These are phyloP conservation scores for Melanotaenia trifasciata DNA, from an alignment of 2,797 vertebrate genomes.

Conservation along the genomic window DNA sequence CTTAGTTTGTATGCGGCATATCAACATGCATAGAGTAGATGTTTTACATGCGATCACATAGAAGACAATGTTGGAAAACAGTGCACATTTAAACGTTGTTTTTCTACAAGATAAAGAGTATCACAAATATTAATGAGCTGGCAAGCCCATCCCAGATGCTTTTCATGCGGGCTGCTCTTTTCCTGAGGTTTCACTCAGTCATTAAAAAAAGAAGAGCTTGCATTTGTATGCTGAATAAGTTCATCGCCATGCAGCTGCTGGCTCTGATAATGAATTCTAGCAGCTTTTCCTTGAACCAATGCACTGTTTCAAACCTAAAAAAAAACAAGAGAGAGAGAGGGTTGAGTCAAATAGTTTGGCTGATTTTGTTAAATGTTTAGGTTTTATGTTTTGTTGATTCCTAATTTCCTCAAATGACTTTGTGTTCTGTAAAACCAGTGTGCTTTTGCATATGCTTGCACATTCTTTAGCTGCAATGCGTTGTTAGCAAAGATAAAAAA, in stretches of 20 bases:
- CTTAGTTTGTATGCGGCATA: neutral
- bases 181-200: slow-evolving; percentile 19
- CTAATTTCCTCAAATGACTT: neutral
- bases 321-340: neutral
- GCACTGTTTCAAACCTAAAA: slow-evolving; percentile 5
- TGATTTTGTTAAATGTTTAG: neutral
- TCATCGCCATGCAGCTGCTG: slow-evolving; percentile 25
- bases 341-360: neutral
- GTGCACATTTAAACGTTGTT: neutral
- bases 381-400: neutral
- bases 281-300: slow-evolving; percentile 9
- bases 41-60: slow-evolving; percentile 4
- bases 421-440: neutral
- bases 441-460: neutral
- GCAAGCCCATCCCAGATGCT: neutral
- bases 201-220: slow-evolving; percentile 7
- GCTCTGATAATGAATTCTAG: slow-evolving; percentile 2
- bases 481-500: neutral
- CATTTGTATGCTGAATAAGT: slow-evolving; percentile 29
- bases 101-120: slow-evolving; percentile 2
- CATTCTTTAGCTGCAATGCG: neutral
- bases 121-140: slow-evolving; percentile 6
- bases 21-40: neutral
- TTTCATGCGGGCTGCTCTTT: slow-evolving; percentile 7
- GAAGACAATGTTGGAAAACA: slow-evolving; percentile 6